Base-by-base conservation (phyloP, 2,113 vertebrate species). In the Eupsittula cactorum region DNA sequence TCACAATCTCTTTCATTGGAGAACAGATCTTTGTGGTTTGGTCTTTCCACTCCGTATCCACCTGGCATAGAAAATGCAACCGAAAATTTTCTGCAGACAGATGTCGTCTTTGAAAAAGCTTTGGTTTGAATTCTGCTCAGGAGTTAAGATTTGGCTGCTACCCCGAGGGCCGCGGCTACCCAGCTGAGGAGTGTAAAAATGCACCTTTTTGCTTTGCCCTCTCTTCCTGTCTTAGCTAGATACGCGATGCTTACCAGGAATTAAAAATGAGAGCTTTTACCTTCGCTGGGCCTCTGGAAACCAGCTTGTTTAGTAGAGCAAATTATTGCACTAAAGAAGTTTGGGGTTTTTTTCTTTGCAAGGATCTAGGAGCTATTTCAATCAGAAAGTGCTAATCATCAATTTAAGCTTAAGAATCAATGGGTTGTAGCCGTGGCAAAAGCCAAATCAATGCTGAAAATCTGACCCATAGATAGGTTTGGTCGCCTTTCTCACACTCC, bases 401-500 rank as follows among this genome's bases (percentile, higher is more conserved):
- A 89, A 25, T 92, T 88, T 94, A 88, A 94, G 74, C 86, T 88
- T 81, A 89, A 79, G 71, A 94, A 89, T 96, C 86, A 94, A 93
- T 89, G 91, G 53, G 33, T 93, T 92, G 86, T 82, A 90, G 82
- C 91, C 5, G 88, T 97, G 95, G 77, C 92, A 92, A 81, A 94
- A 92, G 88, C 33, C 86, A 90, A 96, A 94, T 92, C 89, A 88
- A 91, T 96, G 82, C 86, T 92, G 90, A 90, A 97, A 96, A 97
- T 96, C 86, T 89, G 93, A 97, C 92, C 92, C 18, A 24, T 39
- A 77, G 90, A 96, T 80, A 86, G 84, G 91, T 84, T 90, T 64
- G 88, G 79, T 91, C 86, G 80, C 88, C 91, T 93, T 97, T 97
- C 95, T 95, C 95, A 97, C 93, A 96, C 93, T 96, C 65, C 88